A percentile compares a stretch with the other conserved stretches of the same genome.
Evolutionary conservation across 2,888 invertebrate genomes (phyloP).

Genomic region (Rapana venosa): DNA sequence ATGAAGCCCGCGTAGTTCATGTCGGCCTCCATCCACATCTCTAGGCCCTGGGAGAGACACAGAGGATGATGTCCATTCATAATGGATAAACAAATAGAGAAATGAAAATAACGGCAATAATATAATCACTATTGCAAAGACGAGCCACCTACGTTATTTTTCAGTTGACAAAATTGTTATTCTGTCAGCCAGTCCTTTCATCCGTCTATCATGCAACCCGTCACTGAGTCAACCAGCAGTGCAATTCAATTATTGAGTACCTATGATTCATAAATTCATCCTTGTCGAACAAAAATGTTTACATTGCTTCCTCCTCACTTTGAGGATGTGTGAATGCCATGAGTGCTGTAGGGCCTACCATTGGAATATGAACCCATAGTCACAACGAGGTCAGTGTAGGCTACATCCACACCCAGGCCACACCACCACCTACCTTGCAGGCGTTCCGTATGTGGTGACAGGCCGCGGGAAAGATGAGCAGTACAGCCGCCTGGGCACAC

Average conservation of each 20-base stretch:
- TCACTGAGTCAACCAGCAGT: too few relatives aligned
- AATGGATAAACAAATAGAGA: not conserved
- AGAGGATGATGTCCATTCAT: not conserved
- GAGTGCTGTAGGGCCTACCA: too few relatives aligned
- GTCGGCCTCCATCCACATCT: constrained; percentile 70
- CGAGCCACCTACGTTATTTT: not conserved
- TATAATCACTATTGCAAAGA: not conserved
- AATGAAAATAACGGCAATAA: not conserved
- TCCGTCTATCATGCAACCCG: too few relatives aligned
- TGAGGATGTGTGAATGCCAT: too few relatives aligned
- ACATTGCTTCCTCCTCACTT: too few relatives aligned
- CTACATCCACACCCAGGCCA: not conserved
- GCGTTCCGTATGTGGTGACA: constrained; percentile 69
- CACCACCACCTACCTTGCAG: constrained; percentile 46
- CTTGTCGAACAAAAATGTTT: too few relatives aligned
- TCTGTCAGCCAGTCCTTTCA: too few relatives aligned
- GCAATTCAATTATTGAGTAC: too few relatives aligned
- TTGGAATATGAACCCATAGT: too few relatives aligned
- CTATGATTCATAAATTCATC: too few relatives aligned
- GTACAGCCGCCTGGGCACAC: constrained; percentile 65
- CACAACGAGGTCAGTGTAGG: too few relatives aligned
- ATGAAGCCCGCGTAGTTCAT: constrained; percentile 67
- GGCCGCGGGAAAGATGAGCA: constrained; percentile 68
- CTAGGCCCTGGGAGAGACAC: constrained; percentile 29
- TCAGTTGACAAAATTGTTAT: too few relatives aligned